These are phyloP conservation scores for Temnothorax rugatulus DNA, from an alignment of 2,888 invertebrate genomes.

Conservation along the genomic window DNA sequence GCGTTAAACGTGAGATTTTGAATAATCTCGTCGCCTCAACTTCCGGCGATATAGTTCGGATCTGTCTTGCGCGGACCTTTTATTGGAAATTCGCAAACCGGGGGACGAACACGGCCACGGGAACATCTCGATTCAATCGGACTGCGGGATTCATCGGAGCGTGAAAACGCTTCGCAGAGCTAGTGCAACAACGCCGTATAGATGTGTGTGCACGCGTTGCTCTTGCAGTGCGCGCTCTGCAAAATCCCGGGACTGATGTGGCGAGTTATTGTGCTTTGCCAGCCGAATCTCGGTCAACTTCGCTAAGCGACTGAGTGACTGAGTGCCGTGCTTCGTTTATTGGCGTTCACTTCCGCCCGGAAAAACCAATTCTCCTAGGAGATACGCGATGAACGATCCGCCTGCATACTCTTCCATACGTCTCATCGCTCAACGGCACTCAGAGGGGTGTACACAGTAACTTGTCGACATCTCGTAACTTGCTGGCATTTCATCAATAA, in stretches of 20 bases:
- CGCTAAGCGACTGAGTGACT: conserved; percentile 69
- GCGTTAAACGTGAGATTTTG: background rate
- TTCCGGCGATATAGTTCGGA: background rate
- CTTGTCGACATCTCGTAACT: conserved; percentile 23
- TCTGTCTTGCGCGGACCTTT: conserved; percentile 32
- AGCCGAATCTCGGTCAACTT: conserved; percentile 74
- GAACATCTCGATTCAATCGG: conserved; percentile 71
- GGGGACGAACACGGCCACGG: conserved; percentile 51
- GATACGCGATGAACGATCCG: conserved; percentile 31
- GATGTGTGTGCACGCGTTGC: conserved; percentile 64
- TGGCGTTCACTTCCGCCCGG: conserved; percentile 71
- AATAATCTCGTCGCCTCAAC: conserved; percentile 7
- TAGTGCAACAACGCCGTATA: conserved; percentile 53
- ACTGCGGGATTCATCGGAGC: conserved; percentile 66
- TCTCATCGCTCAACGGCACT: conserved; percentile 4
- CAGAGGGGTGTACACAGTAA: background rate
- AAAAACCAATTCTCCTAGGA: conserved; percentile 67
- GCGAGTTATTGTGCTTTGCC: conserved; percentile 76
- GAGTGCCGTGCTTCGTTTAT: conserved; percentile 71
- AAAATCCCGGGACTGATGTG: conserved; percentile 72
- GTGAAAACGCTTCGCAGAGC: conserved; percentile 70
- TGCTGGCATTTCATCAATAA: background rate
- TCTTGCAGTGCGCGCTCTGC: conserved; percentile 49
- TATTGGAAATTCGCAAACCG: conserved; percentile 55
- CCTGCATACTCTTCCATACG: conserved; percentile 43